phyloP scores from a whole-genome alignment of 2,888 invertebrate genomes.

The Rugalucina vietnamica region DNA sequence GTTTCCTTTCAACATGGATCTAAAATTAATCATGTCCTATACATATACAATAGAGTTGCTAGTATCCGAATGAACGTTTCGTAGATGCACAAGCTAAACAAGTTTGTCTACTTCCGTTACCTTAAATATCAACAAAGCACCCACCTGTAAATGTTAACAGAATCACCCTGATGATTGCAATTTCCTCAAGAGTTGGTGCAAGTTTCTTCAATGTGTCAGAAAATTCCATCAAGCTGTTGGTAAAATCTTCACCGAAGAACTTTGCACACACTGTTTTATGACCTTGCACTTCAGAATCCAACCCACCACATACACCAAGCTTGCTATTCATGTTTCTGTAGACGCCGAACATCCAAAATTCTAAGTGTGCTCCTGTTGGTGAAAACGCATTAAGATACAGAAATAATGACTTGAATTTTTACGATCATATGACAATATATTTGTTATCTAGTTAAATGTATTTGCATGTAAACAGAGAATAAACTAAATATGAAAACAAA shows the following conservation, averaged over 20 bases:
- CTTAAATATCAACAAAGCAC: too few species aligned
- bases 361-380: constrained; percentile 57
- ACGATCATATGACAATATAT: too few species aligned
- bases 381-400: neutral
- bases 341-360: constrained; percentile 60
- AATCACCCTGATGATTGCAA: constrained; percentile 61
- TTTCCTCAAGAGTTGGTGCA: constrained; percentile 60
- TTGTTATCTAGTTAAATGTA: too few species aligned
- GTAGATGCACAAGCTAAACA: too few species aligned
- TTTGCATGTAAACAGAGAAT: too few species aligned
- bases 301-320: constrained; percentile 41
- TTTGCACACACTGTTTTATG: constrained; percentile 40
- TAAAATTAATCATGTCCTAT: too few species aligned
- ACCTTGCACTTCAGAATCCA: constrained; percentile 3
- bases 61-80: too few species aligned
- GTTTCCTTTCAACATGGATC: too few species aligned
- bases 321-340: constrained; percentile 42
- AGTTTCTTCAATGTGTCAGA: constrained; percentile 54
- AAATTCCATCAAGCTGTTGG: constrained; percentile 21
- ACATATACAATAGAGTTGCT: too few species aligned
- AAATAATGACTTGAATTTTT: too few species aligned
- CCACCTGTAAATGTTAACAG: constrained; percentile 64
- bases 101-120: too few species aligned
- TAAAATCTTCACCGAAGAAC: constrained; percentile 43
- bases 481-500: too few species aligned